Evolutionary conservation across 2,888 invertebrate species (phyloP).

Genomic region (Sinohyriopsis cumingii): DNA sequence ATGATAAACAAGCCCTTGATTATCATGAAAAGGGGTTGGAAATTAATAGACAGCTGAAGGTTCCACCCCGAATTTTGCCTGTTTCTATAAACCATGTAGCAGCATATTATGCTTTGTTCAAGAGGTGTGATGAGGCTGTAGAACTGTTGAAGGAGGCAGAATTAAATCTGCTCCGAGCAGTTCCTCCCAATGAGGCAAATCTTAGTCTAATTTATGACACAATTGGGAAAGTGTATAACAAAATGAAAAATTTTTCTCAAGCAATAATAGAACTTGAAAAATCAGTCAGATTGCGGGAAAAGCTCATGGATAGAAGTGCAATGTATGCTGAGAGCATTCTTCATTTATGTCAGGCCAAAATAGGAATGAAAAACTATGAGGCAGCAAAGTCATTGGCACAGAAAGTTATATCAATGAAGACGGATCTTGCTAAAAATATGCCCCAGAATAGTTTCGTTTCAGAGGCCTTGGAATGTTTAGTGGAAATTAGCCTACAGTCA

Average conservation of each 20-base stretch:
- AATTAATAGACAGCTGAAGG: constrained; percentile 32
- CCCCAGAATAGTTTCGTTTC: no score
- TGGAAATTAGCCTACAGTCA: no score
- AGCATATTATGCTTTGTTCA: constrained; percentile 7
- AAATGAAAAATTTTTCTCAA: constrained; percentile 10
- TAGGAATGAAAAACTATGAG: constrained; percentile 1
- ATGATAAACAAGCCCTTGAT: constrained; percentile 33
- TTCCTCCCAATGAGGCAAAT: constrained; percentile 9
- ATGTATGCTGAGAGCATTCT: constrained; percentile 17
- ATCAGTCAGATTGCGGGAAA: constrained; percentile 18
- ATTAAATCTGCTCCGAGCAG: constrained; percentile 12
- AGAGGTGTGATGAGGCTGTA: constrained; percentile 24
- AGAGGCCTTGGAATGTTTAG: no score
- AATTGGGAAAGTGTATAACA: constrained; percentile 19
- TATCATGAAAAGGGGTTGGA: constrained; percentile 39
- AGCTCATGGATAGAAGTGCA: constrained; percentile 7
- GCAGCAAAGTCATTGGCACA: no score
- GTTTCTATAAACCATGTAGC: constrained; percentile 46
- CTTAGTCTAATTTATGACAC: constrained; percentile 22
- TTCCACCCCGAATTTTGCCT: constrained; percentile 31
- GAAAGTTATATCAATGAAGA: no score
- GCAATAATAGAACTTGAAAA: constrained; percentile 20
- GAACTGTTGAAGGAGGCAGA: constrained; percentile 26
- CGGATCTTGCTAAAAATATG: no score
- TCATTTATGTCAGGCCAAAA: constrained; percentile 5